These are phyloP conservation scores for Sciurus carolinensis DNA, from an alignment of 2,797 vertebrate species.

Conservation along the genomic window DNA sequence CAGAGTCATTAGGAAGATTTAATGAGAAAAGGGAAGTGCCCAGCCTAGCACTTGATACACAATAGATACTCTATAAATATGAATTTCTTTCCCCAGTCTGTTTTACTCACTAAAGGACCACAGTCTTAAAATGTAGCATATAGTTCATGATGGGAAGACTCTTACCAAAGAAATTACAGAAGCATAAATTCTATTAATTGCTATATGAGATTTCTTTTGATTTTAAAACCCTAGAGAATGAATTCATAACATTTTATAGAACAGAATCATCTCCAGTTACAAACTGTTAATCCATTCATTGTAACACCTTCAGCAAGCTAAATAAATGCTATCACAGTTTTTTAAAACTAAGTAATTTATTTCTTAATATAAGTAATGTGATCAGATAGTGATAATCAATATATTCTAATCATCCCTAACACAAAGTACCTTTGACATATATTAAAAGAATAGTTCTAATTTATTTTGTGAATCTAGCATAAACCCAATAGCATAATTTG, in stretches of 20 bases:
- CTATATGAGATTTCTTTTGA: not conserved
- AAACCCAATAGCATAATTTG: not conserved
- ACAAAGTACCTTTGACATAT: not conserved
- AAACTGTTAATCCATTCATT: not conserved
- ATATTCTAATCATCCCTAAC: not conserved
- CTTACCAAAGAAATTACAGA: not conserved
- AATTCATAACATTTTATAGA: not conserved
- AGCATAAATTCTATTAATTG: constrained; percentile 19
- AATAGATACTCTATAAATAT: not conserved
- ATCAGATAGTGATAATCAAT: not conserved
- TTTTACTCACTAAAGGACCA: not conserved
- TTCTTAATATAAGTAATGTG: constrained; percentile 17
- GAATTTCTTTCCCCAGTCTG: not conserved
- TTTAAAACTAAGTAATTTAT: not conserved
- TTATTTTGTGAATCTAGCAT: not conserved
- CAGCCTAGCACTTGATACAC: not conserved
- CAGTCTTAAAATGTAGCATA: not conserved
- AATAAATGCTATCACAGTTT: not conserved
- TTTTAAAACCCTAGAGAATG: not conserved
- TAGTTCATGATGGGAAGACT: not conserved
- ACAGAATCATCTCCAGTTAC: not conserved
- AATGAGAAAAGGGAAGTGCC: constrained; percentile 34
- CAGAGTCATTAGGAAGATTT: not conserved
- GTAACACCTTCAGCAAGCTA: not conserved
- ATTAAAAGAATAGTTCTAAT: not conserved